Conservation (phyloP, 2,888 invertebrate genomes). For the Plusia festucae region DNA sequence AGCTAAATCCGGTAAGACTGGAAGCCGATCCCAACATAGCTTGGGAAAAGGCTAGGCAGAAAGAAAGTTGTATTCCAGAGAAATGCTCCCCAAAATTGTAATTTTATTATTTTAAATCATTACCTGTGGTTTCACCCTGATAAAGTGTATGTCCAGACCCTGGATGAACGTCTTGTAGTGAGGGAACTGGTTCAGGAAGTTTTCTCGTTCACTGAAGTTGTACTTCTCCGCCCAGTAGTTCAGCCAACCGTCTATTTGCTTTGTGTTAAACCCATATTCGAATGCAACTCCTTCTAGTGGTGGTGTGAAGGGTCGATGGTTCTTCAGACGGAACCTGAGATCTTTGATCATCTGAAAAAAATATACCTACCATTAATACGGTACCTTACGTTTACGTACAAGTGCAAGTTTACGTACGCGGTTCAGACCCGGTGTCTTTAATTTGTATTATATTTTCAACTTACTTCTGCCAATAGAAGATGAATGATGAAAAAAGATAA, state of each 20-base stretch:
- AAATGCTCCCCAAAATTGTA: too few species aligned
- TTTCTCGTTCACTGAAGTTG: constrained; percentile 90
- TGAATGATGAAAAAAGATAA: background rate
- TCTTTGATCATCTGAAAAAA: constrained; percentile 77
- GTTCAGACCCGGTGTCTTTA: too few species aligned
- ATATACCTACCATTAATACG: too few species aligned
- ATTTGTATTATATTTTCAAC: too few species aligned
- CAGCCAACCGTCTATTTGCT: constrained; percentile 90
- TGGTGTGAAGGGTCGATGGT: constrained; percentile 73
- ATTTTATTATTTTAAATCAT: background rate
- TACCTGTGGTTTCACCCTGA: constrained; percentile 91
- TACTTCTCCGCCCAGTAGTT: constrained; percentile 94
- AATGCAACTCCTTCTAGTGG: constrained; percentile 93
- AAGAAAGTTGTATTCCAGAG: too few species aligned
- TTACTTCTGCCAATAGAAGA: background rate
- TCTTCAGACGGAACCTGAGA: constrained; percentile 71
- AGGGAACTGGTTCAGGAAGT: constrained; percentile 91
- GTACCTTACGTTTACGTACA: too few species aligned
- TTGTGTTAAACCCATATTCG: constrained; percentile 94
- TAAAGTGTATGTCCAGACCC: constrained; percentile 91
- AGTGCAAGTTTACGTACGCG: too few species aligned
- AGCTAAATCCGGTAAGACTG: too few species aligned
- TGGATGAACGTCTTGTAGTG: constrained; percentile 94
- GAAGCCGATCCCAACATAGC: too few species aligned
- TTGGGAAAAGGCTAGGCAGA: too few species aligned